Conservation (phyloP, 2,113 vertebrate genomes). For the Oncorhynchus gorbuscha region DNA sequence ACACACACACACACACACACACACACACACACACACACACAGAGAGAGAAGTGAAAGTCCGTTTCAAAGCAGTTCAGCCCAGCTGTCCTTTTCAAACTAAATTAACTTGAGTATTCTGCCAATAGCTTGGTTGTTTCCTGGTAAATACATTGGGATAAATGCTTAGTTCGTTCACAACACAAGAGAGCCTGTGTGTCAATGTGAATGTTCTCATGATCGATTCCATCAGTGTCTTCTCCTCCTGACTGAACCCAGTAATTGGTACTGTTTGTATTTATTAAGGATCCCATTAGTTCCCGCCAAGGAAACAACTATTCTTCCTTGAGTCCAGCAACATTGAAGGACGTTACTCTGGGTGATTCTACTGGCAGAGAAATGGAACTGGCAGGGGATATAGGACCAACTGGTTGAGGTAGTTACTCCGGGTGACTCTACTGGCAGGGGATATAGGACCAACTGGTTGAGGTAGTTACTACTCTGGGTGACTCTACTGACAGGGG, state of each 20-base stretch:
- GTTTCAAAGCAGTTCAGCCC: no score
- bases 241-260: slow-evolving; percentile 59
- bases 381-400: no score
- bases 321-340: no score
- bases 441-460: no score
- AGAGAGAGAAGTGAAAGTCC: background rate
- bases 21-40: background rate
- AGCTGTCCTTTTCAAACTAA: background rate
- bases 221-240: slow-evolving; percentile 29
- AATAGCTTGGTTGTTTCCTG: slow-evolving; percentile 3
- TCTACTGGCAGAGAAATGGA: no score
- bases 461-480: no score
- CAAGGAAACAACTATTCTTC: no score
- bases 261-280: background rate
- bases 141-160: background rate
- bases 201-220: background rate
- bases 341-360: no score
- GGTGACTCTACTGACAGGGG: no score
- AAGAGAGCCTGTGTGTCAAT: background rate
- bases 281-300: no score
- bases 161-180: background rate
- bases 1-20: background rate
- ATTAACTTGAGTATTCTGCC: background rate
- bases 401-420: no score
- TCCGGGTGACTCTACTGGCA: no score